A percentile compares a stretch with the other conserved stretches of the same genome.
Conservation (phyloP, 1,140 invertebrate genomes). For the Lordiphosa clarofinis region DNA sequence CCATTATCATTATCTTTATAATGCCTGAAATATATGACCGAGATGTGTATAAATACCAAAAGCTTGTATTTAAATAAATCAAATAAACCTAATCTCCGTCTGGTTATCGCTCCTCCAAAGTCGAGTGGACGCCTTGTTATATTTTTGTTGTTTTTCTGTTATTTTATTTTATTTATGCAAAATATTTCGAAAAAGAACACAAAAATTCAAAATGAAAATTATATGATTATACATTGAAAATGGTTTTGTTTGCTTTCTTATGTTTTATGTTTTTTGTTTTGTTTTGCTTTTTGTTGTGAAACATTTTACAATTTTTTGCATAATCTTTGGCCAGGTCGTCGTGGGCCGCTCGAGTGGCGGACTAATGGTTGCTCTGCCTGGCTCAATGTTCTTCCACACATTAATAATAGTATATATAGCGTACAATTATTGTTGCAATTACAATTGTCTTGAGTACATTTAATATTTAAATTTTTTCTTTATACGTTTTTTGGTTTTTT, state of each 20-base stretch:
- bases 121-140: not conserved
- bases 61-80: no score
- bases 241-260: slow-evolving; percentile 59
- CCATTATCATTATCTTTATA: slow-evolving; percentile 11
- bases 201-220: slow-evolving; percentile 73
- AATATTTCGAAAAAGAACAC: slow-evolving; percentile 79
- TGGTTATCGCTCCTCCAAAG: no score
- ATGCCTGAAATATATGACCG: slow-evolving; percentile 24
- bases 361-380: slow-evolving; percentile 5
- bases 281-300: slow-evolving; percentile 44
- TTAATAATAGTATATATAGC: slow-evolving; percentile 77
- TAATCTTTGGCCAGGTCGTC: slow-evolving; percentile 15
- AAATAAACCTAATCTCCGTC: no score
- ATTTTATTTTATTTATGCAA: slow-evolving; percentile 80
- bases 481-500: slow-evolving; percentile 40
- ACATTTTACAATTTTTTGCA: slow-evolving; percentile 61
- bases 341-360: slow-evolving; percentile 1
- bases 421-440: slow-evolving; percentile 80
- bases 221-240: slow-evolving; percentile 78
- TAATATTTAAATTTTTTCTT: slow-evolving; percentile 74
- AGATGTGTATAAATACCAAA: slow-evolving; percentile 9
- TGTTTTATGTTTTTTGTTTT: slow-evolving; percentile 58
- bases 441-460: slow-evolving; percentile 80
- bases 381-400: slow-evolving; percentile 46
- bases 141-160: slow-evolving; percentile 70